These are phyloP conservation scores for Numida meleagris DNA, from an alignment of 2,113 vertebrate genomes.

Conservation along the genomic window DNA sequence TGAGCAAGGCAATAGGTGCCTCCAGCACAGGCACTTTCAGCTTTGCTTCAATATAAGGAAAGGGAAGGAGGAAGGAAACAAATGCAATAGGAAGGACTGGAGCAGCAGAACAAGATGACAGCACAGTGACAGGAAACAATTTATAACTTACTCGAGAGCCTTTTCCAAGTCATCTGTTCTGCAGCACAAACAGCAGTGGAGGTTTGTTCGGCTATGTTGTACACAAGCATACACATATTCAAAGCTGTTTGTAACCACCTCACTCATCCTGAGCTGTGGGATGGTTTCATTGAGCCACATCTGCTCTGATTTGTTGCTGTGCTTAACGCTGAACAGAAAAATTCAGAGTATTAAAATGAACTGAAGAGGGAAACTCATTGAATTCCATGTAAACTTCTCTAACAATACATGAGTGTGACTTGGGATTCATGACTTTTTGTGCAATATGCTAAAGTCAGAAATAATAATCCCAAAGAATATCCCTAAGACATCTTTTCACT, in stretches of 20 bases:
- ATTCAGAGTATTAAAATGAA: neutral
- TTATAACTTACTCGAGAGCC: neutral
- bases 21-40: neutral
- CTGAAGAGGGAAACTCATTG: rapidly evolving
- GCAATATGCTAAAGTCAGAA: neutral
- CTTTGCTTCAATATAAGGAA: neutral
- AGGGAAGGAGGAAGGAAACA: neutral
- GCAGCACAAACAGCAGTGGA: neutral
- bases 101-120: rapidly evolving
- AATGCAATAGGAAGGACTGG: neutral
- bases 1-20: rapidly evolving
- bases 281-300: neutral
- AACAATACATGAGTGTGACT: neutral
- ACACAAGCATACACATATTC: neutral
- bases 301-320: neutral
- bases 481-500: neutral
- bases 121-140: neutral
- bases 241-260: neutral
- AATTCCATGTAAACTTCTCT: neutral
- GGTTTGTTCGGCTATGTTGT: rapidly evolving
- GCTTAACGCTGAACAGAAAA: neutral
- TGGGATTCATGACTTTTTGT: neutral
- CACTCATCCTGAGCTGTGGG: neutral
- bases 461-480: neutral
- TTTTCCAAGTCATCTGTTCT: neutral